These are phyloP conservation scores for Pempheris klunzingeri DNA, from an alignment of 2,797 vertebrate species.

Conservation along the genomic window DNA sequence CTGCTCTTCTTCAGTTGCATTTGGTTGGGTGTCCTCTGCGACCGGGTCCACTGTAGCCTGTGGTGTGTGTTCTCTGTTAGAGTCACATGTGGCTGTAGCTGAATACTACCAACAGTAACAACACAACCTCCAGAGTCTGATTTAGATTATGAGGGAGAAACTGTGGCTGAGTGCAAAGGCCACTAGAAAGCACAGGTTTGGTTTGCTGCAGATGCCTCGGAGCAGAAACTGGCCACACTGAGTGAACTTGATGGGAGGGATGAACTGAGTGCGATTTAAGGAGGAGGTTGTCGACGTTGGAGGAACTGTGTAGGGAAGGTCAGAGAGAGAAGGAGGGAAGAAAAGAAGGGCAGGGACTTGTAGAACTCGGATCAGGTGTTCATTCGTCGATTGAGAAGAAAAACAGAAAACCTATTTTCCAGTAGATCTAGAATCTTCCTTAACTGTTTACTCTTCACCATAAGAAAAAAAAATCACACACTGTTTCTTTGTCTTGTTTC, in stretches of 20 bases:
- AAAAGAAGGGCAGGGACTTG: conserved; percentile 23
- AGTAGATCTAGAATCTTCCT: conserved; percentile 75
- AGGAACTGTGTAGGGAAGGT: conserved; percentile 2
- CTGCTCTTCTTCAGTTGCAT: conserved; percentile 50
- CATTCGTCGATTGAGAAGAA: conserved; percentile 56
- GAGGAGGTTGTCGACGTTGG: conserved; percentile 5
- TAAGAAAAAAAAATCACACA: conserved; percentile 60
- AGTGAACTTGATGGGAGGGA: conserved; percentile 33
- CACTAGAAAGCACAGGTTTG: conserved; percentile 12
- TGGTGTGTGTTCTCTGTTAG: conserved; percentile 22
- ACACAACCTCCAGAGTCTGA: conserved; percentile 8
- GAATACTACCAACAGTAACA: conserved; percentile 26
- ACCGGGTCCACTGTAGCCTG: conserved; percentile 15
- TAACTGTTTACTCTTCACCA: conserved; percentile 70
- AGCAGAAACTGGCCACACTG: conserved; percentile 35
- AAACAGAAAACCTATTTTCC: conserved; percentile 58
- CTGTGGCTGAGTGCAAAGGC: background rate
- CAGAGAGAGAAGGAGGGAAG: conserved; percentile 16
- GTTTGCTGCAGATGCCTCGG: conserved; percentile 22
- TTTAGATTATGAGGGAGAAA: background rate
- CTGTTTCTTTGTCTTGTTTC: conserved; percentile 70
- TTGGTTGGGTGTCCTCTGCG: conserved; percentile 21
- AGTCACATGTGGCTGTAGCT: conserved; percentile 17
- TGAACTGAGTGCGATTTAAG: conserved; percentile 11
- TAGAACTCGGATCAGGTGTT: conserved; percentile 59